Evolutionary conservation across 2,888 invertebrate genomes (phyloP).

Genomic region (Amiota communis): DNA sequence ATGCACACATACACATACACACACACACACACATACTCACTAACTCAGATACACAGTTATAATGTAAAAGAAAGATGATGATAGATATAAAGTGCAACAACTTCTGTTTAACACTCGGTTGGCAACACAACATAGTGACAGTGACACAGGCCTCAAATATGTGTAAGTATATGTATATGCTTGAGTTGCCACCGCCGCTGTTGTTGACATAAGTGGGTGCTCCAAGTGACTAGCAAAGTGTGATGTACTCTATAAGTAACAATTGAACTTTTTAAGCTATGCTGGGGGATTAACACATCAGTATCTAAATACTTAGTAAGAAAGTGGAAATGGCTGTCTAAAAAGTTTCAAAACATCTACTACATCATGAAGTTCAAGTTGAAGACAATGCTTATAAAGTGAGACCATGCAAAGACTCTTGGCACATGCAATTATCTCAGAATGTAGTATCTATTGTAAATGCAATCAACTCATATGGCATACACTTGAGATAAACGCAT

Average conservation of each 20-base stretch:
- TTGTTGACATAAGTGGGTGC: background rate
- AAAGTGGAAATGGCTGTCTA: slow-evolving; percentile 14
- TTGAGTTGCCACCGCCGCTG: background rate
- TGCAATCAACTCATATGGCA: background rate
- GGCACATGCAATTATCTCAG: no score
- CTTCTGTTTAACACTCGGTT: background rate
- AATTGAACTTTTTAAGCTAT: slow-evolving; percentile 18
- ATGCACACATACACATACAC: slow-evolving; percentile 35
- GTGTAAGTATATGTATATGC: background rate
- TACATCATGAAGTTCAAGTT: background rate
- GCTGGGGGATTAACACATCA: background rate
- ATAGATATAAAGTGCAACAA: slow-evolving; percentile 15
- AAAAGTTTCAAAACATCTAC: slow-evolving; percentile 8
- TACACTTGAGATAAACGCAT: slow-evolving; percentile 20
- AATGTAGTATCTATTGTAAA: no score
- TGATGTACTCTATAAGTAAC: background rate
- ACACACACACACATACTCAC: background rate
- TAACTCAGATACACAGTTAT: background rate
- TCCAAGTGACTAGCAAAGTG: background rate
- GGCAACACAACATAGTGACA: background rate
- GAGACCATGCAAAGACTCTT: no score
- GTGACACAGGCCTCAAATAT: background rate
- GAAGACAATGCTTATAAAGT: no score
- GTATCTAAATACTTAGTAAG: background rate
- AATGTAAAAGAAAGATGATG: background rate